Evolutionary conservation across 2,113 vertebrate genomes (phyloP), one percentile per base, ranked within the genome.

Genomic region (Xenus cinereus): DNA sequence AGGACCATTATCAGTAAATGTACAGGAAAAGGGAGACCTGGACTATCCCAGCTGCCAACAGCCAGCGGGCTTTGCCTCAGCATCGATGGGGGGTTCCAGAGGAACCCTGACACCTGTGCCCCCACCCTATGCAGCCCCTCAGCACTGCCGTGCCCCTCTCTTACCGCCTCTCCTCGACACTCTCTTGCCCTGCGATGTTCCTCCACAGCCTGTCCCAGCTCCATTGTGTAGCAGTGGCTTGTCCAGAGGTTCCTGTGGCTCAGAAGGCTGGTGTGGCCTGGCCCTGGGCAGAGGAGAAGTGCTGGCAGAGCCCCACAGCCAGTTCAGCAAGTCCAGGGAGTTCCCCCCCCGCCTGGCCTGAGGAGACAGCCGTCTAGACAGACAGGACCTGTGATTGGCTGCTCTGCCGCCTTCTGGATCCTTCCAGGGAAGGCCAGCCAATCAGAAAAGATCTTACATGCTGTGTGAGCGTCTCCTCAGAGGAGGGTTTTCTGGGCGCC

Each of bases 401-500:
- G 1, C 6, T 24, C 35, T 8, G 26, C 7, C 11, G 5, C 32
- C 18, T 51, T 23, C n/a, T 20, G 2, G 73, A 72, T 13, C 22
- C 20, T n/a, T 41, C 67, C 30, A 6, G 13, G 3, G 39, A 4
- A 27, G 20, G 14, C 6, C 8, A n/a, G 28, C 50, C 80, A 81
- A n/a, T 86, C 23, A 18, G 59, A 7, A 37, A 11, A 35, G 62
- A 4, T 4, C 5, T 81, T 53, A 7, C 8, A 3, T 14, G 18
- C 2, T 1, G 22, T 0, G 9, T 2, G 41, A 6, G 7, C 4
- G 2, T 45, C 3, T 6, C 59, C 33, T 67, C 27, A 37, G 30
- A 1, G 11, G 4, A 9, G 15, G 3, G 0, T 16, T 6, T 12
- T 23, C 8, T 19, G 23, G 23, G 54, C 3, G 0, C 19, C 0